Conservation (phyloP, 2,888 invertebrate genomes). For the Papilio demoleus region DNA sequence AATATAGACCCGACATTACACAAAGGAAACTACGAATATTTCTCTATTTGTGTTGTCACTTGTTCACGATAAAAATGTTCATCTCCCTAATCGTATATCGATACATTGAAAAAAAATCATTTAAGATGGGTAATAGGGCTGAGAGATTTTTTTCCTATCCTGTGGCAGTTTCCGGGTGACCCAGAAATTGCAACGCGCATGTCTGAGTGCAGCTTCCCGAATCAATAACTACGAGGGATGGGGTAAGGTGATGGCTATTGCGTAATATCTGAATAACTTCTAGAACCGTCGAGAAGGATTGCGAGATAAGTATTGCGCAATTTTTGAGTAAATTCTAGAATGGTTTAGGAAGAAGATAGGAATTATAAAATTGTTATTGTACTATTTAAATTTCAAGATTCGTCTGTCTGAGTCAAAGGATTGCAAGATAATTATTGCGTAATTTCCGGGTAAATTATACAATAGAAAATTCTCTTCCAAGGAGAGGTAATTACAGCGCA, state of each 20-base stretch:
- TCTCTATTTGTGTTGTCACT: too few species aligned
- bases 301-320: neutral
- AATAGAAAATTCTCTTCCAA: too few species aligned
- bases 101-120: neutral
- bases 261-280: neutral
- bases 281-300: neutral
- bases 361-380: neutral
- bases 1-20: too few species aligned
- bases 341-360: too few species aligned
- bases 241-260: neutral
- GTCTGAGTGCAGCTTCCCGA: slow-evolving; percentile 6
- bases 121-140: neutral
- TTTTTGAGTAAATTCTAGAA: neutral
- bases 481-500: too few species aligned
- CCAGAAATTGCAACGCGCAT: slow-evolving; percentile 21
- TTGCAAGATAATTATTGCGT: neutral
- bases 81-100: neutral
- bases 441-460: neutral
- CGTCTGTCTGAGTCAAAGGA: neutral
- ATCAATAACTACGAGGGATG: slow-evolving; percentile 9
- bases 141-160: neutral
- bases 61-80: neutral
- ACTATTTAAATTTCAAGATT: too few species aligned
- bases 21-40: too few species aligned
- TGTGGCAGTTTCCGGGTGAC: neutral